Percentiles rank a stretch among this genome's conserved stretches.
Conservation (phyloP, 1,140 invertebrate genomes). For the Battus philenor region DNA sequence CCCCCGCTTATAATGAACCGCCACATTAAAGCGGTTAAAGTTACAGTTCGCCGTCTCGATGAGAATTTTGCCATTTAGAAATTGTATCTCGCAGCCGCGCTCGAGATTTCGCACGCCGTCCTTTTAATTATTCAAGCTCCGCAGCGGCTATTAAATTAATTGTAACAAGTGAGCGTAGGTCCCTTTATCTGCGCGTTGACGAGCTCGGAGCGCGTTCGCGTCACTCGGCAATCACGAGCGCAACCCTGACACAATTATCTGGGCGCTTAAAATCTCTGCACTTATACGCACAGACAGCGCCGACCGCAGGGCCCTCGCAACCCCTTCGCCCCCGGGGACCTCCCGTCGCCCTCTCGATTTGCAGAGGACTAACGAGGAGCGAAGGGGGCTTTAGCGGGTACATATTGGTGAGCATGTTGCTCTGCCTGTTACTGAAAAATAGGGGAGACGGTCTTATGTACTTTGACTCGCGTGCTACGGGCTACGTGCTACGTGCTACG, state of each 20-base stretch:
- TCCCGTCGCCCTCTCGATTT: slow-evolving; percentile 17
- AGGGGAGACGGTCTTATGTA: slow-evolving; percentile 15
- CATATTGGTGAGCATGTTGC: slow-evolving; percentile 19
- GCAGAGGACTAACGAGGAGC: slow-evolving; percentile 29
- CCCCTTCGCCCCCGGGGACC: slow-evolving; percentile 10
- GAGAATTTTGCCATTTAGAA: too few relatives aligned
- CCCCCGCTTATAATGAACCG: too few relatives aligned
- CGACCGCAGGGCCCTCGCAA: slow-evolving; percentile 6
- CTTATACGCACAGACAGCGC: slow-evolving; percentile 10
- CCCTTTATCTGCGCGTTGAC: slow-evolving; percentile 9
- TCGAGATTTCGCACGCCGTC: too few relatives aligned
- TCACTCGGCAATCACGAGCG: slow-evolving; percentile 9
- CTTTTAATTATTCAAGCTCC: too few relatives aligned
- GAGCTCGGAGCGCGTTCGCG: slow-evolving; percentile 4
- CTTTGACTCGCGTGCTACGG: too few relatives aligned
- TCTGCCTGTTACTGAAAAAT: slow-evolving; percentile 13
- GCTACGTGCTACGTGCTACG: too few relatives aligned
- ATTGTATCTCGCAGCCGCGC: too few relatives aligned
- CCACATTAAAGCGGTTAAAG: too few relatives aligned
- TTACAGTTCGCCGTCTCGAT: too few relatives aligned
- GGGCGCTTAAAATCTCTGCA: slow-evolving; percentile 16
- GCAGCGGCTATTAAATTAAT: too few relatives aligned
- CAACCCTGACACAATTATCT: slow-evolving; percentile 18
- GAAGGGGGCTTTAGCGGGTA: slow-evolving; percentile 30
- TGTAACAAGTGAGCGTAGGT: too few relatives aligned